A percentile compares a stretch with the other conserved stretches of the same genome.
phyloP scores from a whole-genome alignment of 1,140 invertebrate genomes.

The Pissodes strobi region DNA sequence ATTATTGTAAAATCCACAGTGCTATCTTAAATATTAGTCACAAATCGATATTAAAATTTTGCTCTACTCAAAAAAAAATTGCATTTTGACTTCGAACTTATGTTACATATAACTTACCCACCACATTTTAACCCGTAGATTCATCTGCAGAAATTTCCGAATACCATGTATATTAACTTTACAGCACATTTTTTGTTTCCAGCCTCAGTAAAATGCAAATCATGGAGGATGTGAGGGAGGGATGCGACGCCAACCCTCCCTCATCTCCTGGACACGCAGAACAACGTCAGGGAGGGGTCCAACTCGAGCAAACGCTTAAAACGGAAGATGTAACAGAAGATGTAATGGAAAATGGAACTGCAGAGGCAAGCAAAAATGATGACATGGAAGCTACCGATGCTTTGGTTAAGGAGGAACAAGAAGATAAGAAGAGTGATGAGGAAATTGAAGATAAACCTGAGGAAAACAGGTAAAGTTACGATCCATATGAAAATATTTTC shows the following conservation, averaged over 20 bases:
- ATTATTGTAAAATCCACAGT: no score
- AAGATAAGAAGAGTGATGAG: slow-evolving; percentile 20
- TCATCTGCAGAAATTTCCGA: neutral
- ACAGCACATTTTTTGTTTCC: slow-evolving; percentile 44
- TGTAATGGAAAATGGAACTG: slow-evolving; percentile 16
- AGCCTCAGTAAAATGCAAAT: slow-evolving; percentile 57
- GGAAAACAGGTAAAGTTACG: slow-evolving; percentile 13
- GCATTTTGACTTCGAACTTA: no score
- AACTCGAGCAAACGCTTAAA: slow-evolving; percentile 18
- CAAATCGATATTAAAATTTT: no score
- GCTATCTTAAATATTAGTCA: no score
- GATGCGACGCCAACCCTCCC: slow-evolving; percentile 50
- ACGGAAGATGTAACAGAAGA: slow-evolving; percentile 5
- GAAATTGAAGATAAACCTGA: slow-evolving; percentile 16
- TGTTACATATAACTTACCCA: no score
- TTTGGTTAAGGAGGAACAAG: slow-evolving; percentile 24
- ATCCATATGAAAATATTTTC: neutral
- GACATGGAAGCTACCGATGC: slow-evolving; percentile 15
- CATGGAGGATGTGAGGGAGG: slow-evolving; percentile 55
- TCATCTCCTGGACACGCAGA: slow-evolving; percentile 54
- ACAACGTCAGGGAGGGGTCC: slow-evolving; percentile 35
- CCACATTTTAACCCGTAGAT: neutral
- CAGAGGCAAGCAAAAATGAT: slow-evolving; percentile 16
- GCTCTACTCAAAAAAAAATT: no score
- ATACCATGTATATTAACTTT: neutral